These are phyloP conservation scores for Oryzias melastigma DNA, from an alignment of 2,113 vertebrate genomes.

Conservation along the genomic window DNA sequence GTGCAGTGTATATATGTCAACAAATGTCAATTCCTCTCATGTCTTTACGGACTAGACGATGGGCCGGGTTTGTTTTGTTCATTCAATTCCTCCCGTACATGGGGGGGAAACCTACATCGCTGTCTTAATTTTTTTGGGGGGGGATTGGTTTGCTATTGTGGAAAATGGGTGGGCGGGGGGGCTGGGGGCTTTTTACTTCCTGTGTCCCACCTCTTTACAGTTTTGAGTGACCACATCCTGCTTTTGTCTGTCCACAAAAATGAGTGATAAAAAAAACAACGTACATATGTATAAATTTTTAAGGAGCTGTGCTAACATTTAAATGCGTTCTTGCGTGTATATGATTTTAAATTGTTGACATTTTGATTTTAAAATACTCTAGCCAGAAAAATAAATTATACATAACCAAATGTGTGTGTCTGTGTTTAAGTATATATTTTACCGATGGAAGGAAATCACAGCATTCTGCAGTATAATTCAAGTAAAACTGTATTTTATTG, in stretches of 20 bases:
- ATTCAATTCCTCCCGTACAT: slow-evolving; percentile 24
- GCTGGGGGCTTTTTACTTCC: slow-evolving; percentile 39
- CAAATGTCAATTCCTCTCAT: slow-evolving; percentile 25
- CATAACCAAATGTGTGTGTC: slow-evolving; percentile 61
- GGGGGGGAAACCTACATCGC: slow-evolving; percentile 45
- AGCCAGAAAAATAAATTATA: slow-evolving; percentile 84
- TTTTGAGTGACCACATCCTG: slow-evolving; percentile 70
- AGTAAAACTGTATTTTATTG: slow-evolving; percentile 80
- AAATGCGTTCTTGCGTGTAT: slow-evolving; percentile 88
- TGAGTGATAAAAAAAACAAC: slow-evolving; percentile 72
- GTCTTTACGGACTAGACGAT: slow-evolving; percentile 44
- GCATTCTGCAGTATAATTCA: slow-evolving; percentile 52
- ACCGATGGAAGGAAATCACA: slow-evolving; percentile 1
- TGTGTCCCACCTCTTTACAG: slow-evolving; percentile 51
- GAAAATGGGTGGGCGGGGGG: slow-evolving; percentile 36
- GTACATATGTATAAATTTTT: slow-evolving; percentile 97
- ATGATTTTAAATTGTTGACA: slow-evolving; percentile 96
- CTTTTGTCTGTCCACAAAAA: slow-evolving; percentile 69
- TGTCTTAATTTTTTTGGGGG: slow-evolving; percentile 63
- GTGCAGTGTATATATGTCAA: slow-evolving; percentile 51
- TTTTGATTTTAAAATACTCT: slow-evolving; percentile 95
- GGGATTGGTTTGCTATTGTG: slow-evolving; percentile 51
- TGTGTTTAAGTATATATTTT: not conserved
- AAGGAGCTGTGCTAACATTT: slow-evolving; percentile 92
- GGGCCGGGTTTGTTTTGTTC: slow-evolving; percentile 42